A percentile compares a stretch with the other conserved stretches of the same genome.
These are phyloP conservation scores for Telenomus remus DNA, from an alignment of 1,140 invertebrate species.

Conservation along the genomic window DNA sequence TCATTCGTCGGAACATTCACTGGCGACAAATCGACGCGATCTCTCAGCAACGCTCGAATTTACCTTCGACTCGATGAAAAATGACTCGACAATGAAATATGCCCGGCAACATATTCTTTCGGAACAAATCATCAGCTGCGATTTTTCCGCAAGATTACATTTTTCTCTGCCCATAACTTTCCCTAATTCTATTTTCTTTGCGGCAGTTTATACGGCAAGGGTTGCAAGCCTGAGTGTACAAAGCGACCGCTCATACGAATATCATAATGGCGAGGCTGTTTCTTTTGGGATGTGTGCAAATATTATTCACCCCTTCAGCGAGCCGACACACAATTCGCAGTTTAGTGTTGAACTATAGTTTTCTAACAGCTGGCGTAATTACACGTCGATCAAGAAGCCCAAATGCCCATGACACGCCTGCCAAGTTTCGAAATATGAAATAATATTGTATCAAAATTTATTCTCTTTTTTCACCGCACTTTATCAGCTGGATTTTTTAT, in stretches of 20 bases:
- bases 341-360: slow-evolving; percentile 55
- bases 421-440: slow-evolving; percentile 36
- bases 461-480: no score
- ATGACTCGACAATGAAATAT: no score
- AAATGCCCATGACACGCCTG: slow-evolving; percentile 53
- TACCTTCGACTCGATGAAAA: no score
- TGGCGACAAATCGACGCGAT: no score
- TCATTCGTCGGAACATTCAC: no score
- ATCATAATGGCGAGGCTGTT: slow-evolving; percentile 35
- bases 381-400: slow-evolving; percentile 58
- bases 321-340: slow-evolving; percentile 46
- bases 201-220: neutral
- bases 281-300: slow-evolving; percentile 48
- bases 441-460: no score
- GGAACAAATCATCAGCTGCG: no score
- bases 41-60: no score
- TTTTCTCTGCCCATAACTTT: no score
- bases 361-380: slow-evolving; percentile 60
- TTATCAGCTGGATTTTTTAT: no score
- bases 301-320: slow-evolving; percentile 52
- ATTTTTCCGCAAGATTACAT: no score
- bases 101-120: no score
- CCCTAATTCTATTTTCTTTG: neutral
- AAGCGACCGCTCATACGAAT: slow-evolving; percentile 32
- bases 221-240: slow-evolving; percentile 23